phyloP scores from a whole-genome alignment of 2,797 vertebrate species.

The Poeciliopsis turneri region DNA sequence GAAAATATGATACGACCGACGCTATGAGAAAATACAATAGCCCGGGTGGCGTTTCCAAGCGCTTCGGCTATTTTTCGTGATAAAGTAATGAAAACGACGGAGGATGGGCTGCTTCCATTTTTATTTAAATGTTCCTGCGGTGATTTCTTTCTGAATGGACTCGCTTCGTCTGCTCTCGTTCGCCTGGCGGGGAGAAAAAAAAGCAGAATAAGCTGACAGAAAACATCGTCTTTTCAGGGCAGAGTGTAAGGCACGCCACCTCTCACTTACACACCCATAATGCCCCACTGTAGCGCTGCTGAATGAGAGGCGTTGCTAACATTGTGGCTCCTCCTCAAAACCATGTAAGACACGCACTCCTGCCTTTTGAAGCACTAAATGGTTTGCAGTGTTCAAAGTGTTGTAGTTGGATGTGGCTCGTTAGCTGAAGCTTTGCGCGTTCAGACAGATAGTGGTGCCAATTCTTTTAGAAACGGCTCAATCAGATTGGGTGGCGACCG shows the following conservation, averaged over 20 bases:
- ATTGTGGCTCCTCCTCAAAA: background rate
- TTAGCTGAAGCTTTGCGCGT: background rate
- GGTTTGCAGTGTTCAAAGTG: background rate
- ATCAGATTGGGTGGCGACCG: background rate
- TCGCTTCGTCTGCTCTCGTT: background rate
- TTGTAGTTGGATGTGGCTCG: background rate
- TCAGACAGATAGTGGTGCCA: background rate
- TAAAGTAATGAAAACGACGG: conserved; percentile 20
- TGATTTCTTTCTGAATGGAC: background rate
- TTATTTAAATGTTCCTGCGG: background rate
- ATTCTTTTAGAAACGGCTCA: background rate
- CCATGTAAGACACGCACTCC: background rate
- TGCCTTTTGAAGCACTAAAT: background rate
- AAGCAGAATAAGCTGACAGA: background rate
- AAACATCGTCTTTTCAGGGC: background rate
- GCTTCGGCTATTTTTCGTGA: conserved; percentile 23
- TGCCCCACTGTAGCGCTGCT: background rate
- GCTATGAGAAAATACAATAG: conserved; percentile 37
- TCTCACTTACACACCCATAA: background rate
- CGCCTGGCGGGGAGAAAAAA: background rate
- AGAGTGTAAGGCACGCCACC: background rate
- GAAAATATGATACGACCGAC: conserved; percentile 31
- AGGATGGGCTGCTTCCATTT: background rate
- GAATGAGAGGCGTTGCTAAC: background rate
- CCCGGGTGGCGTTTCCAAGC: conserved; percentile 29